Evolutionary conservation across 2,113 vertebrate genomes (phyloP).

Genomic region (Datnioides undecimradiatus): DNA sequence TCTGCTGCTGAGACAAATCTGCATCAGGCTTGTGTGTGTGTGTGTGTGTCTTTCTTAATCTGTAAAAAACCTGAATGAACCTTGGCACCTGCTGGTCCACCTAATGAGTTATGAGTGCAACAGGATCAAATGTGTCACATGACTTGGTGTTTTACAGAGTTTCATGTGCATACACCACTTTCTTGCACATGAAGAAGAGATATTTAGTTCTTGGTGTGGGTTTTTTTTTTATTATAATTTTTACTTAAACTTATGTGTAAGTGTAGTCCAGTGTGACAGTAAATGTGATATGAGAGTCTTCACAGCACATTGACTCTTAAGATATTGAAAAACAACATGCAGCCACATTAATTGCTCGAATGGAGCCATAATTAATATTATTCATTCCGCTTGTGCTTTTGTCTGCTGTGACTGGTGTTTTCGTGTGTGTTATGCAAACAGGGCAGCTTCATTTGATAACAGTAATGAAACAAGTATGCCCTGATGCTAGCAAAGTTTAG

Average conservation of each 20-base stretch:
- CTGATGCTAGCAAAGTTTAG: neutral
- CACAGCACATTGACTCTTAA: too few relatives aligned
- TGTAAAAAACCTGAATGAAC: slow-evolving; percentile 21
- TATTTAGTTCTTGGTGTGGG: neutral
- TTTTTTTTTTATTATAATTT: neutral
- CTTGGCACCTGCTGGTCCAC: neutral
- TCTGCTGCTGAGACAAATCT: neutral
- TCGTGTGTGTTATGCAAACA: too few relatives aligned
- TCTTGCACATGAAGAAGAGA: neutral
- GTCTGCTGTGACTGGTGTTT: too few relatives aligned
- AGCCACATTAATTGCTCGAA: too few relatives aligned
- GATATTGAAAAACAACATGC: too few relatives aligned
- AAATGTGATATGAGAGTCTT: neutral
- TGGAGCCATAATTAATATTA: neutral
- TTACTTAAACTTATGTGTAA: neutral
- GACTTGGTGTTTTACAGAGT: neutral
- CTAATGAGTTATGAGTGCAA: neutral
- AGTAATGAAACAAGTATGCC: neutral
- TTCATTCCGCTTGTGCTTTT: neutral
- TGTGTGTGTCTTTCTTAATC: slow-evolving; percentile 22
- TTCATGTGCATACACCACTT: neutral
- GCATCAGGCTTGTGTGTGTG: neutral
- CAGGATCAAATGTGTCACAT: neutral
- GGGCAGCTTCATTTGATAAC: too few relatives aligned
- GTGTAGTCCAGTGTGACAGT: neutral